Conservation (phyloP, 2,797 vertebrate species). For the Zenarchopterus dispar region DNA sequence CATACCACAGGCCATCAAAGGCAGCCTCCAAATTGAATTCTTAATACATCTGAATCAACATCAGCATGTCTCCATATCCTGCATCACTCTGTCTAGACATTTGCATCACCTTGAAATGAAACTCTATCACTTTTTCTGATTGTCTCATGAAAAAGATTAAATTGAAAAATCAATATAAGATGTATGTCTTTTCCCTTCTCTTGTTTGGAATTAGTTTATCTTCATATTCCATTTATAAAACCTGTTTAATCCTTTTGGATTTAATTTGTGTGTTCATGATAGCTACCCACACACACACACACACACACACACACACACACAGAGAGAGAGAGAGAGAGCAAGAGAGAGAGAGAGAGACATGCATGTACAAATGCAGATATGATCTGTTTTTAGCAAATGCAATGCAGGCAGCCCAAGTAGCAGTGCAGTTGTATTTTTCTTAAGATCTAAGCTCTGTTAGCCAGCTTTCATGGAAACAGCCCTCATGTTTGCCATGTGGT, state of each 20-base stretch:
- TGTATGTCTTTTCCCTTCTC: neutral
- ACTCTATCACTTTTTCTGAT: neutral
- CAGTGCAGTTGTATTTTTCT: too few species aligned
- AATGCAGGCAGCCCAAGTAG: too few species aligned
- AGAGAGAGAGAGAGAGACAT: too few species aligned
- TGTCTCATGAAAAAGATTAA: neutral
- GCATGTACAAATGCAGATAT: too few species aligned
- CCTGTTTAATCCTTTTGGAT: neutral
- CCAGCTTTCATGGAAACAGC: too few species aligned
- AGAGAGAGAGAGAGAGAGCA: too few species aligned
- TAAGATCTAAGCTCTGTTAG: too few species aligned
- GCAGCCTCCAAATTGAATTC: slow-evolving; percentile 55
- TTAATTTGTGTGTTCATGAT: slow-evolving; percentile 1
- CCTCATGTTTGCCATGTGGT: too few species aligned
- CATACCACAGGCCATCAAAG: slow-evolving; percentile 58
- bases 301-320: too few species aligned
- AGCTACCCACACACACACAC: neutral
- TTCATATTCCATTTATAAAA: slow-evolving; percentile 3
- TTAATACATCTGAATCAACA: slow-evolving; percentile 58
- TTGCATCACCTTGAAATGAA: slow-evolving; percentile 44
- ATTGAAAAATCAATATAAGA: too few species aligned
- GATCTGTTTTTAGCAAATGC: too few species aligned
- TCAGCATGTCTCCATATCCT: slow-evolving; percentile 32
- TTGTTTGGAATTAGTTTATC: neutral
- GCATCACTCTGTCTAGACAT: slow-evolving; percentile 40